Percentiles rank a stretch among this genome's conserved stretches.
These are phyloP conservation scores for Hermaeophaga mercurialis DNA, from an alignment of 2,888 invertebrate species.

Conservation along the genomic window DNA sequence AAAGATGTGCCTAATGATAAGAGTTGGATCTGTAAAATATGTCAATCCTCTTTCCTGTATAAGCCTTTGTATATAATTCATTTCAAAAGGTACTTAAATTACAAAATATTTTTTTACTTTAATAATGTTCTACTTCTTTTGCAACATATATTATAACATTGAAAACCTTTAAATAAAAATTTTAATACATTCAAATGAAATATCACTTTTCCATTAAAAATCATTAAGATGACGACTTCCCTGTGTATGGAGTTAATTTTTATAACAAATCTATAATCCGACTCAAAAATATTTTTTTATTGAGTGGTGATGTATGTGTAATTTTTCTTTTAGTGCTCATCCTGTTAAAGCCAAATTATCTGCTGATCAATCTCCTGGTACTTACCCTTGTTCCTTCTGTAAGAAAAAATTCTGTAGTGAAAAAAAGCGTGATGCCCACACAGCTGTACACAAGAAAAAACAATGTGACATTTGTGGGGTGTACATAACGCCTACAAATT, in stretches of 20 bases:
- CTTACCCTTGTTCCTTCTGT: constrained; percentile 37
- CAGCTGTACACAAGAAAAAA: constrained; percentile 45
- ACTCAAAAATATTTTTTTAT: background rate
- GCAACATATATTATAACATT: no score
- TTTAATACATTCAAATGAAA: no score
- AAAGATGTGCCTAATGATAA: constrained; percentile 19
- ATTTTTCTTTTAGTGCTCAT: constrained; percentile 18
- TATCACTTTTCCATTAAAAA: no score
- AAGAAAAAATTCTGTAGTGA: constrained; percentile 37
- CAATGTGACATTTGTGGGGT: constrained; percentile 47
- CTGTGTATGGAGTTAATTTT: no score
- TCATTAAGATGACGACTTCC: no score
- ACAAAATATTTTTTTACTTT: background rate
- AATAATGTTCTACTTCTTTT: no score
- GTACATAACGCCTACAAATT: constrained; percentile 44
- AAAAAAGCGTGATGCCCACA: constrained; percentile 38
- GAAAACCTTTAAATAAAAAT: no score
- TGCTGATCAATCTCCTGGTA: constrained; percentile 5
- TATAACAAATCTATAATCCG: no score
- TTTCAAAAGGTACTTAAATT: constrained; percentile 31
- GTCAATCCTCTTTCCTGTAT: constrained; percentile 37
- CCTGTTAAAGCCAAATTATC: constrained; percentile 20
- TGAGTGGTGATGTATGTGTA: no score
- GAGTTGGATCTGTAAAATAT: constrained; percentile 37
- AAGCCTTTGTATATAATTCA: constrained; percentile 42